Evolutionary conservation across 1,140 invertebrate species (phyloP).

Genomic region (Anadara kagoshimensis): DNA sequence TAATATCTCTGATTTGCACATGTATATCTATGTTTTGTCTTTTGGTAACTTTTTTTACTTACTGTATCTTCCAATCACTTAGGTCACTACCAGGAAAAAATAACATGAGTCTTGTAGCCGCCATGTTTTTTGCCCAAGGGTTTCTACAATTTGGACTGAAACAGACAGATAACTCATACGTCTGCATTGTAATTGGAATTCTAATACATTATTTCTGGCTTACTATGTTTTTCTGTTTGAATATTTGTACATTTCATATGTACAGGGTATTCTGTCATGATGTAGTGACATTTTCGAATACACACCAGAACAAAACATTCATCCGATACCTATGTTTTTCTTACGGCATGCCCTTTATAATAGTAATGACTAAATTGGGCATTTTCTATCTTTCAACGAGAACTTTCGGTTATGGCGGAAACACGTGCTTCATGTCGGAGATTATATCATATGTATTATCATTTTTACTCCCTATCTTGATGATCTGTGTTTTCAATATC

Average conservation of each 20-base stretch:
- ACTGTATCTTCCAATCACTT: slow-evolving; percentile 37
- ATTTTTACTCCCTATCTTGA: too few relatives aligned
- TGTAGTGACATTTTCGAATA: too few relatives aligned
- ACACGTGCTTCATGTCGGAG: too few relatives aligned
- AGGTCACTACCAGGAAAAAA: slow-evolving; percentile 52
- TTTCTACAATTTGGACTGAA: slow-evolving; percentile 10
- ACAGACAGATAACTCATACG: not conserved
- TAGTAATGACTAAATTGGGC: too few relatives aligned
- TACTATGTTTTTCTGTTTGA: slow-evolving; percentile 94
- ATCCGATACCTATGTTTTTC: too few relatives aligned
- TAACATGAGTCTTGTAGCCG: slow-evolving; percentile 46
- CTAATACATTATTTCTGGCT: slow-evolving; percentile 93
- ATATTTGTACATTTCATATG: slow-evolving; percentile 85
- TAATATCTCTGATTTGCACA: slow-evolving; percentile 29
- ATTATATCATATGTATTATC: too few relatives aligned
- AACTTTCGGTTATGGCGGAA: too few relatives aligned
- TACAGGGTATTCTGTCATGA: slow-evolving; percentile 75
- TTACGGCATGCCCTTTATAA: too few relatives aligned
- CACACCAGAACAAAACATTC: too few relatives aligned
- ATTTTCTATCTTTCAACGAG: too few relatives aligned
- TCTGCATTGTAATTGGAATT: slow-evolving; percentile 79
- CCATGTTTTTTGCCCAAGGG: slow-evolving; percentile 44
- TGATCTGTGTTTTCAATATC: too few relatives aligned
- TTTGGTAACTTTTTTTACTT: slow-evolving; percentile 45
- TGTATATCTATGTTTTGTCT: slow-evolving; percentile 43